phyloP scores from a whole-genome alignment of 2,113 vertebrate genomes.

The Petroica traversi region DNA sequence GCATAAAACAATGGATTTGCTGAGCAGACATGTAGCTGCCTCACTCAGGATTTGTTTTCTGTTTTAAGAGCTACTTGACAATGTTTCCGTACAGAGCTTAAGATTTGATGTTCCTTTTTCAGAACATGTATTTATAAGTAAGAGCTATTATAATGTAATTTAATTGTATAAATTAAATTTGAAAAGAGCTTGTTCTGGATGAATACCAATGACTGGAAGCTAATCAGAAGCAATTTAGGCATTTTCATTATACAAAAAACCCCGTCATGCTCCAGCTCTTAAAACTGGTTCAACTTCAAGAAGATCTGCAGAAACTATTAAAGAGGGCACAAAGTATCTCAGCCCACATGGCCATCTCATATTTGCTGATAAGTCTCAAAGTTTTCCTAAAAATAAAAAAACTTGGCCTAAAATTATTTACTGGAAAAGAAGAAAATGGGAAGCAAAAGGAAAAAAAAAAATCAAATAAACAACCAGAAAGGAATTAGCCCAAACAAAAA shows the following conservation, averaged over 20 bases:
- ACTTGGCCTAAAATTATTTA: background rate
- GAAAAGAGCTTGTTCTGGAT: background rate
- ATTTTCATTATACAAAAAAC: background rate
- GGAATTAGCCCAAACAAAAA: background rate
- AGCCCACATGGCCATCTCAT: background rate
- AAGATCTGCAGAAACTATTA: background rate
- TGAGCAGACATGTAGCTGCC: background rate
- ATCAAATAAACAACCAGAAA: background rate
- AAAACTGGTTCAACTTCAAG: background rate
- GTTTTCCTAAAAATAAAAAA: background rate
- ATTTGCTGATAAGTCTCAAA: background rate
- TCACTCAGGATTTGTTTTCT: background rate
- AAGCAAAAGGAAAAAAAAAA: background rate
- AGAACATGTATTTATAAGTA: background rate
- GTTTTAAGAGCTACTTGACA: background rate
- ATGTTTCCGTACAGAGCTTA: background rate
- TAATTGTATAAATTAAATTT: background rate
- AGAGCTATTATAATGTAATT: background rate
- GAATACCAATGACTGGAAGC: background rate
- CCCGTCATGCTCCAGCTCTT: background rate
- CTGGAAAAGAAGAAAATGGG: background rate
- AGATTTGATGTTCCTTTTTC: background rate
- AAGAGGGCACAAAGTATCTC: background rate
- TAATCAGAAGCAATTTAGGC: background rate
- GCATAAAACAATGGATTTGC: background rate